Evolutionary conservation across 2,113 vertebrate species (phyloP), one percentile per base, ranked within the genome.

Genomic region (Potamarius usumacintae): DNA sequence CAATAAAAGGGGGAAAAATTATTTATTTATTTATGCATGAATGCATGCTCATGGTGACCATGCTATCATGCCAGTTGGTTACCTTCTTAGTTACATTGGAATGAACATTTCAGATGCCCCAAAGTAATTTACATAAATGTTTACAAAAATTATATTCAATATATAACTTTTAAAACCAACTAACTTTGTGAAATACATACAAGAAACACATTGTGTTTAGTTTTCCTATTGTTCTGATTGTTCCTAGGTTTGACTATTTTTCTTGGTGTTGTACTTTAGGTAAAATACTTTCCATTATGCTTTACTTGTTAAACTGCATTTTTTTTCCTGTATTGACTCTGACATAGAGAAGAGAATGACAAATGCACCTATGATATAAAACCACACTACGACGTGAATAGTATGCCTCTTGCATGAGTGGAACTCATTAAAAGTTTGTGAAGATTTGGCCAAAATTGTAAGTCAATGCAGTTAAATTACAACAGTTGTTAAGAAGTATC

Each of bases 231-330:
- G 42, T 42, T 42, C 42, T 42, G 42, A 42, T 42, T 42, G 42
- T 42, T 42, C 42, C 42, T 42, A n/a, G 1, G 25, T 22, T 52
- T 8, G 8, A 52, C 6, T 48, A 50, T 58, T 58, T 72, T n/a
- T 30, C 2, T 27, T 53, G 76, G 9, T 52, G 15, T 7, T 85
- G 9, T 79, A 55, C 0, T 27, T n/a, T 20, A 50, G 30, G 62
- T 27, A 12, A 60, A 55, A 18, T 27, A 63, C 30, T 42, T 77
- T 62, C 14, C 15, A 76, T 20, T 63, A 57, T 80, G 18, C 62
- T 52, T 34, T 55, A 34, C 62, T 80, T 79, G 85, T 86, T 86
- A 10, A 86, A 58, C 78, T 71, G 5, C 65, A 86, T 86, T 86
- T 55, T 72, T 42, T 42, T 42, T 42, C 4, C 72, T 55, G 52